Percentiles rank a stretch among this genome's conserved stretches.
phyloP scores from a whole-genome alignment of 2,888 invertebrate genomes.

The Campoplex capitator region DNA sequence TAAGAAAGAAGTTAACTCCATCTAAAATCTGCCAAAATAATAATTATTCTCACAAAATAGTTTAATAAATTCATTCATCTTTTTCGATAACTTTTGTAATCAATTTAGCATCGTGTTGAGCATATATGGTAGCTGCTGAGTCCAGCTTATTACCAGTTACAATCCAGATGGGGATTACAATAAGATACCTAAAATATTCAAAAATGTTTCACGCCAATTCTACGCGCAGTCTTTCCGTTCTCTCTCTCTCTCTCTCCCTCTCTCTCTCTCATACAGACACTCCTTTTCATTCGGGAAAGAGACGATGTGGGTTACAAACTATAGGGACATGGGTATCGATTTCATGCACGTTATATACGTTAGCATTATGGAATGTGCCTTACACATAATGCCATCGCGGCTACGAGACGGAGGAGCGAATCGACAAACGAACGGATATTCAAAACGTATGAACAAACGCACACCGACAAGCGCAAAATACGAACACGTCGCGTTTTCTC shows the following conservation, averaged over 20 bases:
- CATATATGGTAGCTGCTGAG: neutral
- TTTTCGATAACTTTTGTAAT: neutral
- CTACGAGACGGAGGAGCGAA: slow-evolving; percentile 67
- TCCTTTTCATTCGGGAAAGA: slow-evolving; percentile 61
- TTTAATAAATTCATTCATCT: neutral
- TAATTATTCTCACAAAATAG: neutral
- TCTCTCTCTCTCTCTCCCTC: neutral
- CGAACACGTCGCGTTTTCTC: slow-evolving; percentile 44
- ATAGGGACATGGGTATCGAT: slow-evolving; percentile 82
- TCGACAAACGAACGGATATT: slow-evolving; percentile 62
- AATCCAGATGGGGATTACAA: neutral
- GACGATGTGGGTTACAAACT: slow-evolving; percentile 82
- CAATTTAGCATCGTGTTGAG: neutral
- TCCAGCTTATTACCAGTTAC: neutral
- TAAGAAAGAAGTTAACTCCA: neutral
- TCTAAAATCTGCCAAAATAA: neutral
- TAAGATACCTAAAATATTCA: neutral
- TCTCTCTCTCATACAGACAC: slow-evolving; percentile 6
- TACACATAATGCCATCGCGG: slow-evolving; percentile 74
- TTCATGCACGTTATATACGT: slow-evolving; percentile 80
- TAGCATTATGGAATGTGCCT: slow-evolving; percentile 82
- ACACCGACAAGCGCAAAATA: slow-evolving; percentile 60
- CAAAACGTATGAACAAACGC: slow-evolving; percentile 61
- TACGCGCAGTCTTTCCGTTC: slow-evolving; percentile 64
- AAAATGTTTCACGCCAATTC: slow-evolving; percentile 70